phyloP scores from a whole-genome alignment of 2,797 vertebrate genomes.

The Pogoniulus pusillus region DNA sequence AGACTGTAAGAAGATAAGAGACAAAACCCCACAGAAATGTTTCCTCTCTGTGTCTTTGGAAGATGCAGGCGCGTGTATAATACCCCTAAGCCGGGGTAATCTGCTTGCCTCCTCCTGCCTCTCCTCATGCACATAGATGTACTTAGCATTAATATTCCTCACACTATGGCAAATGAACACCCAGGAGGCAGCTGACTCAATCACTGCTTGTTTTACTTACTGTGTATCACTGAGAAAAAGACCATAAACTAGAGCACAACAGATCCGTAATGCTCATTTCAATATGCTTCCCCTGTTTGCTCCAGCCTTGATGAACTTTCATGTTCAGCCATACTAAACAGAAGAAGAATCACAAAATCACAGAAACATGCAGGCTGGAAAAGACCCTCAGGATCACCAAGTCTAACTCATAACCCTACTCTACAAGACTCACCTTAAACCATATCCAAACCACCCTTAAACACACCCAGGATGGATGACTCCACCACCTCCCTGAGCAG shows the following conservation, averaged over 20 bases:
- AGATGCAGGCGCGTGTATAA: constrained; percentile 62
- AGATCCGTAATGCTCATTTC: constrained; percentile 73
- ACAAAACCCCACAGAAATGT: constrained; percentile 58
- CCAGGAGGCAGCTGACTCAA: constrained; percentile 78
- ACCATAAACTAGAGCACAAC: constrained; percentile 72
- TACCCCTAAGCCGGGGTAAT: constrained; percentile 72
- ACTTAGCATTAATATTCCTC: constrained; percentile 77
- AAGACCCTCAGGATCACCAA: no score
- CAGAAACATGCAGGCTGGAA: no score
- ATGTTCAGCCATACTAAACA: constrained; percentile 27
- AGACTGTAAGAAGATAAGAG: constrained; percentile 76
- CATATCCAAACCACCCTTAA: no score
- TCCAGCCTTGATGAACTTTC: constrained; percentile 69
- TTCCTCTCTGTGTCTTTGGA: constrained; percentile 67
- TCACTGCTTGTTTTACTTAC: constrained; percentile 78
- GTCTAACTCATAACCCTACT: no score
- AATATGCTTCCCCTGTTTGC: constrained; percentile 72
- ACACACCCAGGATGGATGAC: no score
- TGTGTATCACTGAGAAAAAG: constrained; percentile 71
- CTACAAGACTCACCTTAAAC: no score
- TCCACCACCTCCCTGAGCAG: no score
- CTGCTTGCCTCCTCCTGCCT: constrained; percentile 67
- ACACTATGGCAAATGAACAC: constrained; percentile 74
- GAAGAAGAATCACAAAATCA: no score
- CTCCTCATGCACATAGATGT: constrained; percentile 60